Evolutionary conservation across 1,140 invertebrate genomes (phyloP).

Genomic region (Drosophila nasuta): DNA sequence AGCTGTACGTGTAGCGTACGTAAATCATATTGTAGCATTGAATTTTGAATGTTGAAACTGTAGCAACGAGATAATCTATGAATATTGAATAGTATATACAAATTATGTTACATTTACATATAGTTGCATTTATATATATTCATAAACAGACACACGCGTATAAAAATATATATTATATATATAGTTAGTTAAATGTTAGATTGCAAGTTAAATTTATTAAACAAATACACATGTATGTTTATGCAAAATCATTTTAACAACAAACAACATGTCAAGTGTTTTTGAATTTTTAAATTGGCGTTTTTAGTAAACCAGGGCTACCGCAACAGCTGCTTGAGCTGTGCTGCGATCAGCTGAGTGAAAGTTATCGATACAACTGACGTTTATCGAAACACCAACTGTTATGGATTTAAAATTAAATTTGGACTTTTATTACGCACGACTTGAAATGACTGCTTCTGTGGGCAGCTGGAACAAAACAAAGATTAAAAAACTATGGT

Average conservation of each 20-base stretch:
- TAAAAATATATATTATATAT: slow-evolving; percentile 46
- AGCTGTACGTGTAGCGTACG: slow-evolving; percentile 30
- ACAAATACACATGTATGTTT: slow-evolving; percentile 44
- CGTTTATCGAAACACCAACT: not conserved
- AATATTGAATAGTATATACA: slow-evolving; percentile 67
- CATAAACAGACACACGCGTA: slow-evolving; percentile 49
- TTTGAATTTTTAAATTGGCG: not conserved
- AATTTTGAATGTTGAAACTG: slow-evolving; percentile 75
- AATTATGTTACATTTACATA: slow-evolving; percentile 73
- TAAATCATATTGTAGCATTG: slow-evolving; percentile 72
- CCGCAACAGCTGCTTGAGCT: not conserved
- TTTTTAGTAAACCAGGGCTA: slow-evolving; percentile 9
- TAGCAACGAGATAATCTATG: slow-evolving; percentile 71
- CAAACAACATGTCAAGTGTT: slow-evolving; percentile 7
- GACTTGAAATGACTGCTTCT: slow-evolving; percentile 41
- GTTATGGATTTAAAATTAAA: slow-evolving; percentile 41
- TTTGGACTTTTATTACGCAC: slow-evolving; percentile 54
- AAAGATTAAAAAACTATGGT: slow-evolving; percentile 44
- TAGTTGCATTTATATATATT: slow-evolving; percentile 60
- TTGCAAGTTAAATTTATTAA: slow-evolving; percentile 75
- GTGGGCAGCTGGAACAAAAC: slow-evolving; percentile 36
- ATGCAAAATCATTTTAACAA: slow-evolving; percentile 51
- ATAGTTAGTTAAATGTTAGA: slow-evolving; percentile 81
- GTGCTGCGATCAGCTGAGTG: not conserved
- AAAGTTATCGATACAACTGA: not conserved